Evolutionary conservation across 2,888 invertebrate species (phyloP), one percentile per base, ranked within the genome.

Genomic region (Drosophila paracracens): DNA sequence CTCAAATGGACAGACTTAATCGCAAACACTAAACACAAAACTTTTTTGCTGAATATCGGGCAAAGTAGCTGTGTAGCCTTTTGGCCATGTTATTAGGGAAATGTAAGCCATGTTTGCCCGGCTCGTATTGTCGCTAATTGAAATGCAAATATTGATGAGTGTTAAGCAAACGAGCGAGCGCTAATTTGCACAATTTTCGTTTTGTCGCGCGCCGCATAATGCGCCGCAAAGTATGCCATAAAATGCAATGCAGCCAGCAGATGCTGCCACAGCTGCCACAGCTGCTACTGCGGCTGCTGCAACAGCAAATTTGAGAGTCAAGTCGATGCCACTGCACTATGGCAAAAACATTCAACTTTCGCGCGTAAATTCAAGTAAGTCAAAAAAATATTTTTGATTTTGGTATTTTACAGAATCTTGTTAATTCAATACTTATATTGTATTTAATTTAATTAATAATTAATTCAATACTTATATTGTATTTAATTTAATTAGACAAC

Each of bases 141-240:
- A 87, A 81, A 76, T 84, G 81, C 84, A 90, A 88, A 88, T 89
- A 87, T 90, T 89, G 87, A 83, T 77, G 76, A 90, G 81, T 82
- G 75, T 87, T 81, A 81, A 88, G 84, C 72, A 88, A 85, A 80
- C 80, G 72, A 76, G 68, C 68, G 43, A 74, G 70, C 71, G 81
- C 83, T 87, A 89, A 87, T 88, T 90, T 90, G 88, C 78, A 78
- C 86, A 88, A 85, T 90, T 84, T 79, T 82, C 83, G 81, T 81
- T 89, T 79, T 76, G 76, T 79, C 89, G 84, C 81, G 81, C 81
- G 82, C 88, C 88, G 77, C 88, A 85, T 87, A 89, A 85, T 83
- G 82, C 84, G 87, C 88, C 89, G 73, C 89, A 89, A 89, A 85
- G 83, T 89, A 83, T 89, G 81, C 84, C 84, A 83, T 74, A 73